phyloP scores from a whole-genome alignment of 2,888 invertebrate species.

The Anoncus sp. region DNA sequence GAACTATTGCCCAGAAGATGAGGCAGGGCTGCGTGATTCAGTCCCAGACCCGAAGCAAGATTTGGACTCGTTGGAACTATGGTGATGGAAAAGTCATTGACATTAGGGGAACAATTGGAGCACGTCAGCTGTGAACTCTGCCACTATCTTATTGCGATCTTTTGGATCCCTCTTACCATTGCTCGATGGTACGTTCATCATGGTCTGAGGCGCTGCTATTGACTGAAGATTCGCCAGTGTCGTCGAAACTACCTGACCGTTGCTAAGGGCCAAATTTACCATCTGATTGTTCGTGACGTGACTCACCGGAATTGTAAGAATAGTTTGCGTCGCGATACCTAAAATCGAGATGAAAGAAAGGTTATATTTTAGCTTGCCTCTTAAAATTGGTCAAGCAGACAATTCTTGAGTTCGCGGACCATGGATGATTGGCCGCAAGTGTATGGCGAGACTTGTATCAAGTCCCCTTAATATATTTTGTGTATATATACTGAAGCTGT shows the following conservation, averaged over 20 bases:
- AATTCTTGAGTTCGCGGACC: constrained; percentile 12
- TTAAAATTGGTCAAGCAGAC: not conserved
- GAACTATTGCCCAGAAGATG: constrained; percentile 90
- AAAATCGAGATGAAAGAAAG: not conserved
- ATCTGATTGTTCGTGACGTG: constrained; percentile 91
- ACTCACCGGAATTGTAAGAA: constrained; percentile 97
- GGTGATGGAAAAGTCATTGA: constrained; percentile 46
- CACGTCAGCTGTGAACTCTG: not conserved
- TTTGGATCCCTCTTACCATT: constrained; percentile 80
- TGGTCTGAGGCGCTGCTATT: constrained; percentile 89
- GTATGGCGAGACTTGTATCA: constrained; percentile 44
- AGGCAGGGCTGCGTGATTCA: constrained; percentile 88
- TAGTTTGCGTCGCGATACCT: constrained; percentile 98
- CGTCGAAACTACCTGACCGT: constrained; percentile 94
- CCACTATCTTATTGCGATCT: not conserved
- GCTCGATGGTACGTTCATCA: constrained; percentile 84
- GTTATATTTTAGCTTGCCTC: not conserved
- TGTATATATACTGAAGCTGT: constrained; percentile 38
- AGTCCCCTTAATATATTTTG: constrained; percentile 31
- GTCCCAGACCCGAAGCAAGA: constrained; percentile 87
- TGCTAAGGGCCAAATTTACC: constrained; percentile 92
- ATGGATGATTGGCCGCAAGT: constrained; percentile 19
- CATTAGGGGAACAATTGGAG: not conserved
- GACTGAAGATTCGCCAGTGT: constrained; percentile 92
- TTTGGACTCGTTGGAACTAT: constrained; percentile 87